These are phyloP conservation scores for Porites cylindrica DNA, from an alignment of 92 coral and sea anemone genomes.

Conservation along the genomic window DNA sequence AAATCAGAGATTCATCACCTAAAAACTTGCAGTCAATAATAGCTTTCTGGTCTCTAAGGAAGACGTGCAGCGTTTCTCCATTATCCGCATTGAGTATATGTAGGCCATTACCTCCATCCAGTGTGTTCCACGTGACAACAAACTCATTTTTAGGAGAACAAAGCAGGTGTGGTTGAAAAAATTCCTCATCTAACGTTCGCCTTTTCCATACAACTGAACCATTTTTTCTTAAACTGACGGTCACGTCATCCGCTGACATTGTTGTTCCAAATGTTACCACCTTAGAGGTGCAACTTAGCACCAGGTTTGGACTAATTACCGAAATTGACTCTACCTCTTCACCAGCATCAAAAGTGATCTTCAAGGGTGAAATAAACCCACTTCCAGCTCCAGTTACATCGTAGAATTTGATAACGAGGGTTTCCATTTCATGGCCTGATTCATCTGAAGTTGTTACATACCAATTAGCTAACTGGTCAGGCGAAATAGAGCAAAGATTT, in stretches of 20 bases:
- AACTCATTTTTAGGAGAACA: neutral
- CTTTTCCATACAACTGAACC: neutral
- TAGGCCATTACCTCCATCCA: neutral
- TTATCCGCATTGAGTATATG: conserved; percentile 2
- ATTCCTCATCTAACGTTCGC: no score
- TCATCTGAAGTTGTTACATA: neutral
- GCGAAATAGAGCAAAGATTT: neutral
- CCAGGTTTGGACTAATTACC: neutral
- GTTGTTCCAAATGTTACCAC: neutral
- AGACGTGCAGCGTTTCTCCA: neutral
- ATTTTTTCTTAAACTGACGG: neutral
- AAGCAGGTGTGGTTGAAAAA: neutral
- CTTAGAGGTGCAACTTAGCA: neutral
- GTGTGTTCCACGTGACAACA: neutral
- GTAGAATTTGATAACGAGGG: neutral
- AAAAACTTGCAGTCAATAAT: conserved; percentile 27
- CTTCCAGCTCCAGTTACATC: neutral
- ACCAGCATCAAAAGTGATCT: neutral
- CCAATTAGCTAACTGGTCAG: neutral
- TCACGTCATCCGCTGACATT: neutral
- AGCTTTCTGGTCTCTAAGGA: neutral
- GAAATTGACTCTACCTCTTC: neutral
- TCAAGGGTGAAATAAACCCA: neutral
- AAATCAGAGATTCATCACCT: neutral
- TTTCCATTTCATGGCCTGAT: neutral